phyloP scores from a whole-genome alignment of 2,888 invertebrate species.

The Aphrophora alni region DNA sequence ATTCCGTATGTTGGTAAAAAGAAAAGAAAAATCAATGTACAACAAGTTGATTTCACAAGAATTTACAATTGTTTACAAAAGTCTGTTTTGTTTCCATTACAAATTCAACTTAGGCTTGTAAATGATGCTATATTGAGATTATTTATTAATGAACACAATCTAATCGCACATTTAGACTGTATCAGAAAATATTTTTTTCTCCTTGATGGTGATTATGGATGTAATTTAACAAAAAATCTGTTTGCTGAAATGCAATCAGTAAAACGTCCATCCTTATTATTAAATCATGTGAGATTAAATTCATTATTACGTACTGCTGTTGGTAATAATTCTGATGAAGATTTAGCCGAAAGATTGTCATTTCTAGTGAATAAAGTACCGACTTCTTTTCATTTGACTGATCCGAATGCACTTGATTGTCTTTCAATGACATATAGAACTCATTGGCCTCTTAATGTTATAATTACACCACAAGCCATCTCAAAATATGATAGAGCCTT shows the following conservation, averaged over 20 bases:
- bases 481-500: slow-evolving; percentile 29
- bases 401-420: slow-evolving; percentile 32
- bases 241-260: slow-evolving; percentile 30
- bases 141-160: slow-evolving; percentile 29
- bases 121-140: slow-evolving; percentile 34
- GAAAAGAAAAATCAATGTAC: neutral
- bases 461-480: slow-evolving; percentile 31
- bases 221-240: slow-evolving; percentile 25
- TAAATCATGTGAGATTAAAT: slow-evolving; percentile 26
- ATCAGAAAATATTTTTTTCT: slow-evolving; percentile 37
- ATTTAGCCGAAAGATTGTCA: slow-evolving; percentile 32
- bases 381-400: slow-evolving; percentile 24
- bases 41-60: slow-evolving; percentile 23
- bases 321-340: slow-evolving; percentile 10
- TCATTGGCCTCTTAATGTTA: slow-evolving; percentile 37
- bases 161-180: slow-evolving; percentile 35
- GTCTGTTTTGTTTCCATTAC: slow-evolving; percentile 29
- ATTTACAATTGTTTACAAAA: slow-evolving; percentile 31
- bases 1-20: neutral
- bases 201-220: slow-evolving; percentile 36
- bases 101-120: slow-evolving; percentile 20
- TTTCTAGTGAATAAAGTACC: slow-evolving; percentile 34
- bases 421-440: slow-evolving; percentile 35
- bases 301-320: slow-evolving; percentile 23
- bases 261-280: slow-evolving; percentile 25